phyloP scores from a whole-genome alignment of 2,888 invertebrate species.

The Parnassius apollo region DNA sequence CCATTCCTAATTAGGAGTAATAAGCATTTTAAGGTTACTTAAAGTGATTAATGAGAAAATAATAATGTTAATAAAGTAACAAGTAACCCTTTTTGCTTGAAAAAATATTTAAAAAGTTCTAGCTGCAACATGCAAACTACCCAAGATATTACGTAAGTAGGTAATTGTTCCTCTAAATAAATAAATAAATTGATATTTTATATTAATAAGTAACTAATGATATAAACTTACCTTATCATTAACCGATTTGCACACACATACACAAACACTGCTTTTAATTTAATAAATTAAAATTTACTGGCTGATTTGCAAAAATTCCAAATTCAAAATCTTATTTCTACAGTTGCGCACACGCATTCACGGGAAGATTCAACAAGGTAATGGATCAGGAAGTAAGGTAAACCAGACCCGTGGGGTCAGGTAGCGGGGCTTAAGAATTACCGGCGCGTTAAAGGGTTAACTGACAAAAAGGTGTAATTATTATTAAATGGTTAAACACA shows the following conservation, averaged over 20 bases:
- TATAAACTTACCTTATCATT: constrained; percentile 6
- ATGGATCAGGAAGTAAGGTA: constrained; percentile 76
- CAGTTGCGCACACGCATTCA: constrained; percentile 71
- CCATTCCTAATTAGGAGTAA: too few relatives aligned
- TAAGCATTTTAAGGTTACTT: too few relatives aligned
- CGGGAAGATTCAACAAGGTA: constrained; percentile 65
- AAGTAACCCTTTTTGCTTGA: too few relatives aligned
- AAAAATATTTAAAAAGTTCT: too few relatives aligned
- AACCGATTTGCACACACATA: neutral
- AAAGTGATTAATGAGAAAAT: too few relatives aligned
- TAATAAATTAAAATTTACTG: neutral
- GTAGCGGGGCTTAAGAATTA: constrained; percentile 75
- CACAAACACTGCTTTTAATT: constrained; percentile 10
- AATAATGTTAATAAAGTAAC: too few relatives aligned
- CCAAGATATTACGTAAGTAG: too few relatives aligned
- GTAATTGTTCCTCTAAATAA: too few relatives aligned
- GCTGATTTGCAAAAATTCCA: neutral
- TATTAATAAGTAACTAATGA: neutral
- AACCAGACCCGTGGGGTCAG: constrained; percentile 68
- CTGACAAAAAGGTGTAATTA: constrained; percentile 72
- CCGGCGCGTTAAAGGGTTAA: constrained; percentile 75
- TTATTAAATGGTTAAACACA: constrained; percentile 71
- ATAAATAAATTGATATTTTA: too few relatives aligned
- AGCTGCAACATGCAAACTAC: too few relatives aligned
- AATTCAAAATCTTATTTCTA: neutral